These are phyloP conservation scores for Drosophila mulleri DNA, from an alignment of 2,888 invertebrate species.

Conservation along the genomic window DNA sequence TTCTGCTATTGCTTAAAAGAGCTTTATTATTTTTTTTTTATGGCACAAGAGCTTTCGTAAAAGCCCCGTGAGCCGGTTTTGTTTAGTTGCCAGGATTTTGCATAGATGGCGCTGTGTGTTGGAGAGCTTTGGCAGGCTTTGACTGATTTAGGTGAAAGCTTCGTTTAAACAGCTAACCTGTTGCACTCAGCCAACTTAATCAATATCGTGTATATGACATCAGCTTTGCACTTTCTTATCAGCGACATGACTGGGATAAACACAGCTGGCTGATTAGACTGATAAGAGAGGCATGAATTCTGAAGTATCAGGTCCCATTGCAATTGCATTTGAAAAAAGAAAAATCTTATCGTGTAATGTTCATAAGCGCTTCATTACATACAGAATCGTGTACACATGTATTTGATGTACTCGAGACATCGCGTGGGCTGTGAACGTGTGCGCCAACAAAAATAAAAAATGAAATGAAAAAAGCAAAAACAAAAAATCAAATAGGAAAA, in stretches of 20 bases:
- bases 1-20: conserved; percentile 13
- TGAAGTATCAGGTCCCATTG: conserved; percentile 8
- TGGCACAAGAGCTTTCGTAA: conserved; percentile 24
- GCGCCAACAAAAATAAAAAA: conserved; percentile 17
- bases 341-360: conserved; percentile 6
- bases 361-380: background rate
- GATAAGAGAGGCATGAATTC: conserved; percentile 25
- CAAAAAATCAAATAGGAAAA: background rate
- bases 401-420: conserved; percentile 14
- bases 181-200: conserved; percentile 15
- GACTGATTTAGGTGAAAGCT: conserved; percentile 29
- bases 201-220: background rate
- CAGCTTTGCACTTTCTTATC: conserved; percentile 30
- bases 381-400: background rate
- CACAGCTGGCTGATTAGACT: conserved; percentile 20
- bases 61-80: background rate
- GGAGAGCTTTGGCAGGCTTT: conserved; percentile 47
- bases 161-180: conserved; percentile 29
- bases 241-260: conserved; percentile 31
- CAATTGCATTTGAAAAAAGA: conserved; percentile 5
- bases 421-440: conserved; percentile 50
- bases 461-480: conserved; percentile 12
- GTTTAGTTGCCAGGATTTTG: conserved; percentile 41
- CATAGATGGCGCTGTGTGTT: conserved; percentile 47
- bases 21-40: conserved; percentile 36